phyloP scores from a whole-genome alignment of 2,888 invertebrate species.

The Oxystoma pomonae region DNA sequence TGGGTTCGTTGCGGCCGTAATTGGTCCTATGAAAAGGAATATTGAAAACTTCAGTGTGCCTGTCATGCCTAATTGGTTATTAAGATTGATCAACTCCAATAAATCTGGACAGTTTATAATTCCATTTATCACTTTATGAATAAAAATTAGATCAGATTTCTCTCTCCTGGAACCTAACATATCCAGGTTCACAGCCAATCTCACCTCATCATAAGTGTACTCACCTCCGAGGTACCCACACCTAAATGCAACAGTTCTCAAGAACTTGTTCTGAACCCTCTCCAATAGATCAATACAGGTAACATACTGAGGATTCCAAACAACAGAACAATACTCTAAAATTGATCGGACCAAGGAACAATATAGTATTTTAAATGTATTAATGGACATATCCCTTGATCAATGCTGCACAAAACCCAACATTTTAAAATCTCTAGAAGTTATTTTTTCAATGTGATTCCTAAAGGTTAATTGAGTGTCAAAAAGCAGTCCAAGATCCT shows the following conservation, averaged over 20 bases:
- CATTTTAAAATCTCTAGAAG: not conserved
- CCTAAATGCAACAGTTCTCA: not conserved
- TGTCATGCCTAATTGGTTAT: not conserved
- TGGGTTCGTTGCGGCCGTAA: not conserved
- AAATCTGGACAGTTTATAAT: not conserved
- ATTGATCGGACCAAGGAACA: not conserved
- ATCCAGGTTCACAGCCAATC: not conserved
- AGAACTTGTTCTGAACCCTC: not conserved
- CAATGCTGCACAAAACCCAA: not conserved
- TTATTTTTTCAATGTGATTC: not conserved
- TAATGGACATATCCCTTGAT: not conserved
- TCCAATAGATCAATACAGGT: not conserved
- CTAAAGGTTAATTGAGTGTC: not conserved
- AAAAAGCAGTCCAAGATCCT: not conserved
- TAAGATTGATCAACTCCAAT: not conserved
- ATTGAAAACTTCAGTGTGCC: not conserved
- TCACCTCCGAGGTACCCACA: not conserved
- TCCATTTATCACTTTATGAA: not conserved
- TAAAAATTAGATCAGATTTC: not conserved
- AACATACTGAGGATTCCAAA: not conserved
- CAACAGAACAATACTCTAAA: not conserved
- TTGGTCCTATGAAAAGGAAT: not conserved
- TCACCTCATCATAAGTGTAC: not conserved
- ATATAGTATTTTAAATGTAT: not conserved
- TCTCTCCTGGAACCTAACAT: not conserved